Conservation (phyloP, 2,797 vertebrate genomes). For the Silurus aristotelis region DNA sequence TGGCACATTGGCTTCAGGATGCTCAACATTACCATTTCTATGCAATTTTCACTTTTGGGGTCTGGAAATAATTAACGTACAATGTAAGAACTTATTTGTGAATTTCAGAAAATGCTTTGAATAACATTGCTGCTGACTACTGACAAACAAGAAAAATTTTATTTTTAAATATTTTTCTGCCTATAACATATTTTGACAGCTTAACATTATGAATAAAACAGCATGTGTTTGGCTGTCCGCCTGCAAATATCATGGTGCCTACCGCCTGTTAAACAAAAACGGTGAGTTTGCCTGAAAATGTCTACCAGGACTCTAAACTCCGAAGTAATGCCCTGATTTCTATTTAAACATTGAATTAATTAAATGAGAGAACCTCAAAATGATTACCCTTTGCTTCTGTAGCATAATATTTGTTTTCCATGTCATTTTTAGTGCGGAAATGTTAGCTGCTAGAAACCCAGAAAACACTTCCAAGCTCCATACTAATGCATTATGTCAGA, state of each 20-base stretch:
- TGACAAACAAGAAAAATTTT: neutral
- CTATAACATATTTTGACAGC: neutral
- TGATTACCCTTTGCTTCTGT: neutral
- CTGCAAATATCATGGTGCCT: neutral
- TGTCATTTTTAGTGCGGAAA: neutral
- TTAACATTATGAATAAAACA: neutral
- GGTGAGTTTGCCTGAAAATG: neutral
- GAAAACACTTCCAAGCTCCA: slow-evolving; percentile 18
- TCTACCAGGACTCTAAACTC: neutral
- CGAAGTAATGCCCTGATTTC: neutral
- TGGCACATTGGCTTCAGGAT: slow-evolving; percentile 37
- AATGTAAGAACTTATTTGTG: neutral
- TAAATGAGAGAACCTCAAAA: neutral
- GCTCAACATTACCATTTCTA: slow-evolving; percentile 16
- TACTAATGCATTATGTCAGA: slow-evolving; percentile 54
- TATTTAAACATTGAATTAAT: neutral
- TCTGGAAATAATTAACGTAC: neutral
- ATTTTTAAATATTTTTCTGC: neutral
- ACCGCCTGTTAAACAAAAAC: neutral
- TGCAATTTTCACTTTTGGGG: slow-evolving; percentile 13
- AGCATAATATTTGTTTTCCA: neutral
- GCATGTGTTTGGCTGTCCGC: neutral
- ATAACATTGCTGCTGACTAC: neutral
- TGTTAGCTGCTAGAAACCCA: slow-evolving; percentile 1
- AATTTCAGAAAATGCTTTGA: neutral